These are phyloP conservation scores for Tethya wilhelma DNA, from an alignment of 37 sponge, comb jelly and placozoan species.

Conservation along the genomic window DNA sequence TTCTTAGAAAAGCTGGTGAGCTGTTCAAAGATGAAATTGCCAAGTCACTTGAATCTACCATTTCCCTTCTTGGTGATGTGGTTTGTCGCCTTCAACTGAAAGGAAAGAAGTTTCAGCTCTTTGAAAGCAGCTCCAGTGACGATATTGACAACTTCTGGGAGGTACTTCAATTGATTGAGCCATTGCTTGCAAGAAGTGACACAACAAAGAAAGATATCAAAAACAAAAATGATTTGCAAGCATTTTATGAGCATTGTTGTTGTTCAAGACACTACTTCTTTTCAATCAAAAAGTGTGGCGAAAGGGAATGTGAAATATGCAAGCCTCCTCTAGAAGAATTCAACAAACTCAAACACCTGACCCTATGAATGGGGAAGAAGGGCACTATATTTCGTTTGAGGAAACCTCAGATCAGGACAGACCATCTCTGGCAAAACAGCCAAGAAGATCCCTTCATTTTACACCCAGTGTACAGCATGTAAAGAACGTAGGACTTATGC, in stretches of 20 bases:
- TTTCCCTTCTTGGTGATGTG: background rate
- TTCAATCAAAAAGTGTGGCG: background rate
- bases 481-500: background rate
- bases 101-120: slow-evolving; percentile 9
- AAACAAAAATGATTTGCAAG: background rate
- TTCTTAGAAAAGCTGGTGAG: too few species aligned
- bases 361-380: background rate
- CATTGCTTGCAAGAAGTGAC: background rate
- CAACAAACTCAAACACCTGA: too few species aligned
- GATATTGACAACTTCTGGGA: slow-evolving; percentile 23
- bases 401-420: background rate
- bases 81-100: slow-evolving; percentile 19
- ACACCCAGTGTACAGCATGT: background rate
- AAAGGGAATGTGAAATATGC: background rate
- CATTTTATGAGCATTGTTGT: slow-evolving; percentile 33
- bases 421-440: background rate
- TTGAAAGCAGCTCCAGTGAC: background rate
- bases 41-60: slow-evolving; percentile 14
- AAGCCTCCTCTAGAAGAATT: background rate
- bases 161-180: background rate
- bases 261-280: too few species aligned
- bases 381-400: background rate
- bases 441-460: background rate
- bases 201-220: slow-evolving; percentile 9
- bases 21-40: too few species aligned